Evolutionary conservation across 2,797 vertebrate genomes (phyloP).

Genomic region (Pangasius sanitwongsei): DNA sequence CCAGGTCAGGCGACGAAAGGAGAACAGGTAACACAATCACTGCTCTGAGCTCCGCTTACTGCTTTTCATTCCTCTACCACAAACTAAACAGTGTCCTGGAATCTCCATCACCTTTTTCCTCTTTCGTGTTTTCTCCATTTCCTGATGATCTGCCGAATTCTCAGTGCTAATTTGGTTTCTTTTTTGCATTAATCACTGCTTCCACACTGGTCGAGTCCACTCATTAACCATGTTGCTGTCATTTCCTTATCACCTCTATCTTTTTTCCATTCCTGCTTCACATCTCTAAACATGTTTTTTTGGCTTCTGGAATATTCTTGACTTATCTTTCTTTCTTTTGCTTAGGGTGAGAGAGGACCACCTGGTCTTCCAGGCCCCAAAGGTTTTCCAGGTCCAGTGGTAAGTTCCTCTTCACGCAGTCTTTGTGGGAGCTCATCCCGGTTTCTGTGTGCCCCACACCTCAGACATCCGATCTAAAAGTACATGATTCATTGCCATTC

Average conservation of each 20-base stretch:
- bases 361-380: slow-evolving; percentile 40
- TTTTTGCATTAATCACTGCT: not conserved
- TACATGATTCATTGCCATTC: not conserved
- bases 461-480: not conserved
- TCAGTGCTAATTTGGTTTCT: not conserved
- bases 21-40: slow-evolving; percentile 79
- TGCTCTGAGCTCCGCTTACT: not conserved
- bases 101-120: not conserved
- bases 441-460: not conserved
- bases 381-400: slow-evolving; percentile 45
- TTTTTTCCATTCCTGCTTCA: not conserved
- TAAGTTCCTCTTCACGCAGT: slow-evolving; percentile 17
- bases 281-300: not conserved
- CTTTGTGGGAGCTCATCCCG: not conserved
- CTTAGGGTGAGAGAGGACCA: slow-evolving; percentile 54
- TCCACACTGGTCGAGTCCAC: not conserved
- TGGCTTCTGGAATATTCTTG: not conserved
- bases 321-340: not conserved
- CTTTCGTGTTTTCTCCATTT: not conserved
- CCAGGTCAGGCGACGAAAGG: slow-evolving; percentile 85
- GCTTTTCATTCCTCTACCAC: not conserved
- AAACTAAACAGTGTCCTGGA: not conserved
- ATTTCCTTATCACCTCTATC: no score
- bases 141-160: not conserved
- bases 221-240: not conserved